Percentiles rank a stretch among this genome's conserved stretches.
Evolutionary conservation across 1,140 invertebrate genomes (phyloP).

Genomic region (Vanessa atalanta): DNA sequence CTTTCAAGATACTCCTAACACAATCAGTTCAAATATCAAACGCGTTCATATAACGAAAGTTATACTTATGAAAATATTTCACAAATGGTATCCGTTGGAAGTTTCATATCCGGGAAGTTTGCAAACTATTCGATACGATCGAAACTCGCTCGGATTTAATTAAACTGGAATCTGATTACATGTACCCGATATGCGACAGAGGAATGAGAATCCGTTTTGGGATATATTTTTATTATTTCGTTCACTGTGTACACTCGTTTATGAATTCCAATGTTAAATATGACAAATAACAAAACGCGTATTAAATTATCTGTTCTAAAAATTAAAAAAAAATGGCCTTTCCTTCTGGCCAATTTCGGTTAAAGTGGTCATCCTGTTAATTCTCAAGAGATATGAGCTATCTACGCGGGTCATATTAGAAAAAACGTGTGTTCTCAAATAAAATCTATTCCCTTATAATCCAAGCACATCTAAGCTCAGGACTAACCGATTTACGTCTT

Average conservation of each 20-base stretch:
- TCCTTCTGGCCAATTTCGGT: no score
- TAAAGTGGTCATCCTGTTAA: no score
- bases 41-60: not conserved
- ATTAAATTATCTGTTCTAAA: not conserved
- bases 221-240: constrained; percentile 33
- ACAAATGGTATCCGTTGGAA: constrained; percentile 35
- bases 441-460: no score
- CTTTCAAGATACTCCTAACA: not conserved
- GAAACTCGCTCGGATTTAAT: constrained; percentile 50
- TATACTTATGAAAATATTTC: constrained; percentile 24
- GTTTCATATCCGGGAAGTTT: constrained; percentile 45
- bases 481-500: no score
- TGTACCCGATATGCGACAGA: constrained; percentile 22
- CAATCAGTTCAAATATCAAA: not conserved
- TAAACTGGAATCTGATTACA: constrained; percentile 51
- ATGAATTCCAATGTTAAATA: not conserved
- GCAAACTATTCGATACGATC: constrained; percentile 45
- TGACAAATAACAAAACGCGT: not conserved
- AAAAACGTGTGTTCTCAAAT: no score
- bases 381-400: not conserved
- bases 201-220: constrained; percentile 32
- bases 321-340: not conserved
- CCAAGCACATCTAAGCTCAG: no score
- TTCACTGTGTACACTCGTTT: not conserved
- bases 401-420: no score